phyloP scores from a whole-genome alignment of 2,797 vertebrate species.

The Sebastes baramenuke region DNA sequence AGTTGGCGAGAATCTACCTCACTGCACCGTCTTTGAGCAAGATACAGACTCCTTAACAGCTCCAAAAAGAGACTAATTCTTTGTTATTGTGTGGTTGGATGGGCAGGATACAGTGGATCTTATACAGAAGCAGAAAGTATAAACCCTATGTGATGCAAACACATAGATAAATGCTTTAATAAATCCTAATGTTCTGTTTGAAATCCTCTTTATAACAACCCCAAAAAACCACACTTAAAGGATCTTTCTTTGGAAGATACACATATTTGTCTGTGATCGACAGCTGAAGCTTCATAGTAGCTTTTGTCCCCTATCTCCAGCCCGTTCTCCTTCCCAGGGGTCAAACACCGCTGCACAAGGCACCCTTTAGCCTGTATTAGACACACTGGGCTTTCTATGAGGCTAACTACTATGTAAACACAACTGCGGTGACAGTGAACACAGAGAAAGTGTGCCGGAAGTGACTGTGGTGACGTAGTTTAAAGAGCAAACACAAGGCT shows the following conservation, averaged over 20 bases:
- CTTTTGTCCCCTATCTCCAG: not conserved
- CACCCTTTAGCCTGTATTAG: too few species aligned
- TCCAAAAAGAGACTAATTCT: not conserved
- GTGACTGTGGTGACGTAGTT: too few species aligned
- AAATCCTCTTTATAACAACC: not conserved
- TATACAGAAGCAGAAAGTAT: not conserved
- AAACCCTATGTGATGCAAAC: not conserved
- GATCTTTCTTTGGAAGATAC: not conserved
- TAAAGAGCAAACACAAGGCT: too few species aligned
- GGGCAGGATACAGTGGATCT: not conserved
- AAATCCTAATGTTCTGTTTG: not conserved
- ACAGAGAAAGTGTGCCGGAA: too few species aligned
- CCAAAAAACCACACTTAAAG: not conserved
- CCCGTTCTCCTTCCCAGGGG: too few species aligned
- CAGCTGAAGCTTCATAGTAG: not conserved
- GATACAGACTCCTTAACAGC: not conserved
- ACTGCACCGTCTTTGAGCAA: not conserved
- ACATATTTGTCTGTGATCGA: not conserved
- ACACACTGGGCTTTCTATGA: too few species aligned
- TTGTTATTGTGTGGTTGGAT: not conserved
- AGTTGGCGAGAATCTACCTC: conserved; percentile 13
- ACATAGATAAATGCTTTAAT: not conserved
- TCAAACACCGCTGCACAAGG: too few species aligned
- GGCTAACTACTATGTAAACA: too few species aligned
- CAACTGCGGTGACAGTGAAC: too few species aligned